Conservation (phyloP, 2,888 invertebrate genomes). For the Allacma fusca region DNA sequence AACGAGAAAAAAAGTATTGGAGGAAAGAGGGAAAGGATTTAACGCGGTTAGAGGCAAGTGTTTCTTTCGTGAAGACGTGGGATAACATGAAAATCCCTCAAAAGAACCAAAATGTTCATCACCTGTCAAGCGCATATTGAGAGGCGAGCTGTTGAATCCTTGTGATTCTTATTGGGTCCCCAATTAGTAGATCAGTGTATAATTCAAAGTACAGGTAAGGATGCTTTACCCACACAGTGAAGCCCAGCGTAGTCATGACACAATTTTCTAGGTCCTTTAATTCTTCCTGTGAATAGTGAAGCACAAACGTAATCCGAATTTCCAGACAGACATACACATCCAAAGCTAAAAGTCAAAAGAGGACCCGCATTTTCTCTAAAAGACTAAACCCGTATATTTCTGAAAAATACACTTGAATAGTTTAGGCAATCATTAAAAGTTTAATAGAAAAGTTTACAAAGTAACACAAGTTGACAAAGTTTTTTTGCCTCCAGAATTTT, state of each 20-base stretch:
- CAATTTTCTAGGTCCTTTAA: conserved; percentile 31
- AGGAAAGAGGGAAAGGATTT: conserved; percentile 15
- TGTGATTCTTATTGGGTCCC: neutral
- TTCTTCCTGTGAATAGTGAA: conserved; percentile 27
- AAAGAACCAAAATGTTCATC: conserved; percentile 3
- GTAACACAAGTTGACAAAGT: conserved; percentile 15
- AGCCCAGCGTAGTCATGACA: conserved; percentile 38
- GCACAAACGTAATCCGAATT: conserved; percentile 2
- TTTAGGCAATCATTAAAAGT: conserved; percentile 1
- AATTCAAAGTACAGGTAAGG: conserved; percentile 19
- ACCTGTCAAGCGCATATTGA: conserved; percentile 38
- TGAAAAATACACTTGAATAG: conserved; percentile 12
- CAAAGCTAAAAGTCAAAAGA: neutral
- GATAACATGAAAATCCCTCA: neutral
- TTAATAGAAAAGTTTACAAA: conserved; percentile 22
- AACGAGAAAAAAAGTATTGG: neutral
- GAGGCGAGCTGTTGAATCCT: conserved; percentile 26
- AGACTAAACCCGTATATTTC: neutral
- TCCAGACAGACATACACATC: neutral
- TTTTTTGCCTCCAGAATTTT: neutral
- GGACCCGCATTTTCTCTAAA: neutral
- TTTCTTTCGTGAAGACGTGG: neutral
- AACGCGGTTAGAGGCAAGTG: conserved; percentile 1
- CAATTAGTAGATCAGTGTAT: conserved; percentile 17
- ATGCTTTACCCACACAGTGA: conserved; percentile 32